phyloP scores from a whole-genome alignment of 2,888 invertebrate genomes.

The Listrodromus nycthemerus region DNA sequence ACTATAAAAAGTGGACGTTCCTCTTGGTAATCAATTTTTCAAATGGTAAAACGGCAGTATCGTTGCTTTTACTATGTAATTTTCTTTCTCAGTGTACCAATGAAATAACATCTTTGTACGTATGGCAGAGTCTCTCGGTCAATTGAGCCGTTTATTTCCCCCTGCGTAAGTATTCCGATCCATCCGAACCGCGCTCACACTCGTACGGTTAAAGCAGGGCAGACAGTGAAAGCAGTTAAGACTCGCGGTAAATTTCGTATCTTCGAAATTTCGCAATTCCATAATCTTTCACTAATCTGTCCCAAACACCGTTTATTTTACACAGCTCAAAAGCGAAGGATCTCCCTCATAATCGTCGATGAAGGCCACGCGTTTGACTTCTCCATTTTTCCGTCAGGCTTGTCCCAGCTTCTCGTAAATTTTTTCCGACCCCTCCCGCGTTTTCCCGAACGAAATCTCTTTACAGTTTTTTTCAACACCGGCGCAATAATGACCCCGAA shows the following conservation, averaged over 20 bases:
- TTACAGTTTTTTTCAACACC: slow-evolving; percentile 25
- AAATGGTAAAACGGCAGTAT: too few relatives aligned
- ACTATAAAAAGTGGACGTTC: too few relatives aligned
- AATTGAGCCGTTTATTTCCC: too few relatives aligned
- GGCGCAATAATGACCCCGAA: slow-evolving; percentile 29
- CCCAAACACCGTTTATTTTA: slow-evolving; percentile 13
- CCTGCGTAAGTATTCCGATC: too few relatives aligned
- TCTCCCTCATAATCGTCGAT: slow-evolving; percentile 46
- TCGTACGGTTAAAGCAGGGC: too few relatives aligned
- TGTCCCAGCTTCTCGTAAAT: slow-evolving; percentile 57
- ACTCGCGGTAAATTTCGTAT: background rate
- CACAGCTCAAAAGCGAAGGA: slow-evolving; percentile 1
- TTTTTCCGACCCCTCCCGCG: slow-evolving; percentile 21
- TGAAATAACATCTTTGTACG: too few relatives aligned
- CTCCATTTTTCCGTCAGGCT: slow-evolving; percentile 27
- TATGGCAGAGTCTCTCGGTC: too few relatives aligned
- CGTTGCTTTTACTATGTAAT: too few relatives aligned
- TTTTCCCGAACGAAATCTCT: slow-evolving; percentile 37
- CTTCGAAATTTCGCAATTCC: background rate
- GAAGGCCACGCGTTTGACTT: slow-evolving; percentile 42
- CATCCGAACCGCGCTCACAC: too few relatives aligned
- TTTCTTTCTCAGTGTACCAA: too few relatives aligned
- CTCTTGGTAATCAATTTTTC: too few relatives aligned
- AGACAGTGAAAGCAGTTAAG: background rate
- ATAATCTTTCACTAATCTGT: slow-evolving; percentile 23